Conservation (phyloP, 37 sponge, comb jelly and placozoan species). For the Petrosia ficiformis region DNA sequence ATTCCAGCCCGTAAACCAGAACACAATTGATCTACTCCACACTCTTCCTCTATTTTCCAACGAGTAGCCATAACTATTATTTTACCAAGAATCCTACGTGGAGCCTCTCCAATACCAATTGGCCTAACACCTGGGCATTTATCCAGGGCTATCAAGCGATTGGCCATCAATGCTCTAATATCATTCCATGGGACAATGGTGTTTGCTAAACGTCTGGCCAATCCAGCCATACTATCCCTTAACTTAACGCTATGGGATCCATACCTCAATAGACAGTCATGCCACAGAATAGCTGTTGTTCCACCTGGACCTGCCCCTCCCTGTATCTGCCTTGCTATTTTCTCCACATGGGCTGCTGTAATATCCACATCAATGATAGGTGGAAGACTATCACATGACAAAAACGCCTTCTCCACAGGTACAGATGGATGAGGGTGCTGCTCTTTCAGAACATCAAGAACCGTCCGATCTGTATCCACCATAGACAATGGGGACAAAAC, state of each 20-base stretch:
- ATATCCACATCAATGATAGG: conserved; percentile 18
- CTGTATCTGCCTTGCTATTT: conserved; percentile 13
- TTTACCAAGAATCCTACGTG: conserved; percentile 24
- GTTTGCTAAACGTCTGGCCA: conserved; percentile 12
- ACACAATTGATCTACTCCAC: conserved; percentile 20
- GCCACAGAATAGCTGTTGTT: conserved; percentile 15
- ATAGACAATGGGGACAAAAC: conserved; percentile 1
- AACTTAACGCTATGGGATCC: conserved; percentile 24
- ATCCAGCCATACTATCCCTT: conserved; percentile 24
- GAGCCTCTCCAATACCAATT: too few species aligned
- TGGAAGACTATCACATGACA: conserved; percentile 22
- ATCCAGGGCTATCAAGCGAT: too few species aligned
- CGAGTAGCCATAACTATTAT: conserved; percentile 27
- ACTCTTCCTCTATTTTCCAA: conserved; percentile 24
- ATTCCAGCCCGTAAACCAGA: conserved; percentile 37
- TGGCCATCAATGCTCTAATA: too few species aligned
- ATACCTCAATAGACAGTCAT: conserved; percentile 23
- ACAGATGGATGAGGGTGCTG: conserved; percentile 15
- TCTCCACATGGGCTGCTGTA: conserved; percentile 32
- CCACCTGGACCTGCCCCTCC: conserved; percentile 45
- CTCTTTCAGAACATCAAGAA: conserved; percentile 24
- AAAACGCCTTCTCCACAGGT: conserved; percentile 5
- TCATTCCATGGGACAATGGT: conserved; percentile 10
- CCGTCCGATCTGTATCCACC: conserved; percentile 2
- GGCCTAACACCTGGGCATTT: too few species aligned